Evolutionary conservation across 1,140 invertebrate species (phyloP).

Genomic region (Chironomus striatipennis): DNA sequence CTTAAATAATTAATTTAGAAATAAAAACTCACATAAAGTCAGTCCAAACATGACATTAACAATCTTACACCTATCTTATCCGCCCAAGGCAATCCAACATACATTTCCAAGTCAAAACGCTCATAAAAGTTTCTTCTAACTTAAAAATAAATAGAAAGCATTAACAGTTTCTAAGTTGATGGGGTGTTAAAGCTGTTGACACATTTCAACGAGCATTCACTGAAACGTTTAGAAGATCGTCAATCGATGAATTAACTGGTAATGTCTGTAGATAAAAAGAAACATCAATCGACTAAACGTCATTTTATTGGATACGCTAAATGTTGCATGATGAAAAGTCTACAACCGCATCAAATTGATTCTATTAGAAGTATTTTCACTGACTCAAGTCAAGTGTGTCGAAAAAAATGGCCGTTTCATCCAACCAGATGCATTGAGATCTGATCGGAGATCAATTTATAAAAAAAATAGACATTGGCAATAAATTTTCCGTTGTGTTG

Average conservation of each 20-base stretch:
- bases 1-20: too few relatives aligned
- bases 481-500: neutral
- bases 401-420: neutral
- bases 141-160: neutral
- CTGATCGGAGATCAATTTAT: conserved; percentile 8
- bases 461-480: neutral
- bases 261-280: neutral
- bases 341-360: neutral
- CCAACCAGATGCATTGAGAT: neutral
- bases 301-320: conserved; percentile 12
- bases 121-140: neutral
- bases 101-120: neutral
- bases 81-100: neutral
- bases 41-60: neutral
- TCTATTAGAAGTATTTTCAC: neutral
- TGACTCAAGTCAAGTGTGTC: neutral
- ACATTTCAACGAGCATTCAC: conserved; percentile 6
- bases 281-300: neutral
- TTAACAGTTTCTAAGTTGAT: neutral
- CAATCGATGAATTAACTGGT: conserved; percentile 12
- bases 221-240: neutral
- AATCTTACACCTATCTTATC: neutral
- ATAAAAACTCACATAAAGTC: too few relatives aligned
- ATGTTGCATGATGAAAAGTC: neutral
- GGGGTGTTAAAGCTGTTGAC: conserved; percentile 11